phyloP scores from a whole-genome alignment of 1,140 invertebrate genomes.

The Aphaenogaster ashmeadi region DNA sequence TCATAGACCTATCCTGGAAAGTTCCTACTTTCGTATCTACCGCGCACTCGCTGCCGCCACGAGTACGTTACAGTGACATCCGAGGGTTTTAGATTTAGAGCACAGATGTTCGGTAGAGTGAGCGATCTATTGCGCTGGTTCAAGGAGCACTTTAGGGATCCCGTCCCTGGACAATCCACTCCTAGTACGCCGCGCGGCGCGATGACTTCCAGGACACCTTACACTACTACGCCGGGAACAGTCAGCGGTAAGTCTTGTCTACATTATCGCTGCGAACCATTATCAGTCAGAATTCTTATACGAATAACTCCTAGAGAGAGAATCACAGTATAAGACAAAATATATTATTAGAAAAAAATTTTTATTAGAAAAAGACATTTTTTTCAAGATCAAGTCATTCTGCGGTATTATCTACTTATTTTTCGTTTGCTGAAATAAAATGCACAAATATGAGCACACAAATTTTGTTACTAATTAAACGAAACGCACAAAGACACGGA shows the following conservation, averaged over 20 bases:
- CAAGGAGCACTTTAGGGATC: constrained; percentile 98
- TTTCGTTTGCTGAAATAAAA: not conserved
- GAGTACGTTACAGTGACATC: constrained; percentile 97
- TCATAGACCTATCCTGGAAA: constrained; percentile 95
- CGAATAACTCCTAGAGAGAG: not conserved
- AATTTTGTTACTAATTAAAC: too few species aligned
- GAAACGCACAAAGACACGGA: not conserved
- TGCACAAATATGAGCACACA: not conserved
- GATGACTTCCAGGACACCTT: constrained; percentile 90
- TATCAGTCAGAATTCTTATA: not conserved
- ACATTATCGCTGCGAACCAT: not conserved
- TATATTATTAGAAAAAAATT: not conserved
- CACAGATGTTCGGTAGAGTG: constrained; percentile 95
- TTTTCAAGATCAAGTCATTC: not conserved
- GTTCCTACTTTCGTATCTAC: constrained; percentile 98
- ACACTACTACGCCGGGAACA: constrained; percentile 90
- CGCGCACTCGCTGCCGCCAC: constrained; percentile 93
- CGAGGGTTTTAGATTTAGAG: constrained; percentile 97
- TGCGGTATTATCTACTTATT: not conserved
- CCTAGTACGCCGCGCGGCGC: constrained; percentile 91
- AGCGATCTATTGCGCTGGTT: constrained; percentile 97
- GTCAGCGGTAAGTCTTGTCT: constrained; percentile 67
- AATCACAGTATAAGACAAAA: not conserved
- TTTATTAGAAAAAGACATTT: not conserved
- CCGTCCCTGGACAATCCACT: constrained; percentile 91